Base-by-base conservation (phyloP, 2,888 invertebrate genomes). In the Latheticus oryzae region DNA sequence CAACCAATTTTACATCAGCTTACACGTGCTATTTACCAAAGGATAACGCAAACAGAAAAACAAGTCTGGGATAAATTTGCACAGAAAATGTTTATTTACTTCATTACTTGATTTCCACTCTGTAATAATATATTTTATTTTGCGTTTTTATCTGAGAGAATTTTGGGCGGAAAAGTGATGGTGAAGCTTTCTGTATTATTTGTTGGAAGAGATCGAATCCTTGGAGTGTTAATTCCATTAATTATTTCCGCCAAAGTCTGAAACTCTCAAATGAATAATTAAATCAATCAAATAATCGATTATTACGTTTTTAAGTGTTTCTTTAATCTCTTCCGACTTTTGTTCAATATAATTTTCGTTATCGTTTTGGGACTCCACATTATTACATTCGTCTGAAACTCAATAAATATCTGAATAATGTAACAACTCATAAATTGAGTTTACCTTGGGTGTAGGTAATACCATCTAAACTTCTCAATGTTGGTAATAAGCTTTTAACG, bases 401-500 rank as follows among this genome's bases (percentile, higher is more conserved):
- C 47, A 24, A 47, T 55, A 48, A 48, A 38, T 47, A 54, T 48
- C 12, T 48, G 45, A 47, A 47, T 45, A 54, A 45, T 54, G 37
- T 37, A 45, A 21, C 33, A 37, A 24, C 33, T 37, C 55, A 33
- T 26, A 58, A 58, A 53, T 53, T 13, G 48, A 33, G 12, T 43
- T 43, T 50, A 54, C 54, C 50, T 40, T 21, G 24, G 21, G 23
- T 33, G 38, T 30, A 45, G 17, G 23, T 30, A 40, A 50, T 43
- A n/a, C 59, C 59, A 54, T 59, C 43, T 43, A 59, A 54, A 54
- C 48, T 59, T 59, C 48, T 54, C 52, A 59, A 19, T 50, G 43
- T 8, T 1, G 59, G 59, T 43, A 59, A 50, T 42, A 59, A 43
- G 43, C 54, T 54, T 50, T 59, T 59, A 50, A 59, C 54, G 17